phyloP scores from a whole-genome alignment of 2,797 vertebrate species.

The Muscicapa striata region DNA sequence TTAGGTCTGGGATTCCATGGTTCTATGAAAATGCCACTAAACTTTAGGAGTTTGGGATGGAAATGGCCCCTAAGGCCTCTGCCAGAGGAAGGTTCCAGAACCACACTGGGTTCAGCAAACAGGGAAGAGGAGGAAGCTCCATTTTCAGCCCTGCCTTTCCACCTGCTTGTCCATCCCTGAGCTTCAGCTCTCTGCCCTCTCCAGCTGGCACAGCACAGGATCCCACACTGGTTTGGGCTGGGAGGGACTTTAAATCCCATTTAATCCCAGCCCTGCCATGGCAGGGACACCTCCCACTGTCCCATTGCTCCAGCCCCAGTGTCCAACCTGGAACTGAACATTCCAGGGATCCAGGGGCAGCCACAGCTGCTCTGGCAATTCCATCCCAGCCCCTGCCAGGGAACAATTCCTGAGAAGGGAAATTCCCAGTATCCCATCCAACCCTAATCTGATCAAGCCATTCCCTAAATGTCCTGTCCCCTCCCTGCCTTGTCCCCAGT shows the following conservation, averaged over 20 bases:
- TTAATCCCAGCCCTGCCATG: not conserved
- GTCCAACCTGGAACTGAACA: not conserved
- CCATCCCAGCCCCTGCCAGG: too few species aligned
- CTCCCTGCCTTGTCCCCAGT: too few species aligned
- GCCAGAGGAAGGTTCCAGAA: not conserved
- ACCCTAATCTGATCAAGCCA: too few species aligned
- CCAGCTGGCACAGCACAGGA: not conserved
- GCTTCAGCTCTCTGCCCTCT: not conserved
- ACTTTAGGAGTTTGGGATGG: not conserved
- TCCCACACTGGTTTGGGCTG: rapidly evolving
- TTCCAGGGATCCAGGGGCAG: not conserved
- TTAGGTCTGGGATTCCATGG: too few species aligned
- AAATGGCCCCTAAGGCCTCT: not conserved
- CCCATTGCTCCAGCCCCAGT: not conserved
- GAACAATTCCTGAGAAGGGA: too few species aligned
- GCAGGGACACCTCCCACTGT: not conserved
- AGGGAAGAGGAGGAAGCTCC: not conserved
- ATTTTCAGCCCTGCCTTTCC: not conserved
- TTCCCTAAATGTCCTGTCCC: too few species aligned
- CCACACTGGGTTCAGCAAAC: not conserved
- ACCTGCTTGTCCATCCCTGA: not conserved
- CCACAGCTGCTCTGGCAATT: too few species aligned
- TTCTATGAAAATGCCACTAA: conserved; percentile 19
- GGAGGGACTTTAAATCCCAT: rapidly evolving
- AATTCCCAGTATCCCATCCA: too few species aligned